These are phyloP conservation scores for Catagonus wagneri DNA, from an alignment of 2,113 vertebrate genomes.

Conservation along the genomic window DNA sequence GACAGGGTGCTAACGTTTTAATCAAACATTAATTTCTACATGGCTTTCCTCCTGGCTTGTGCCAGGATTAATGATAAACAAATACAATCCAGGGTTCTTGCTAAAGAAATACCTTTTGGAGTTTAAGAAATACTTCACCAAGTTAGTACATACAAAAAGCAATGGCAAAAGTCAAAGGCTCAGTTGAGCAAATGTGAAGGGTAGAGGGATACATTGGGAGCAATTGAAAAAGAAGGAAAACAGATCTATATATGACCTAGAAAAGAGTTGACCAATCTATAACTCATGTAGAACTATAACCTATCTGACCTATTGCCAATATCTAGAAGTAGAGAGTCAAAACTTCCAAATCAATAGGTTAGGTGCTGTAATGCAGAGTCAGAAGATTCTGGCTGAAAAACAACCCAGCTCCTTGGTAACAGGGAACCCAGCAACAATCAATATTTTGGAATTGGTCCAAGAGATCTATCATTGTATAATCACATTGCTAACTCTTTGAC, in stretches of 20 bases:
- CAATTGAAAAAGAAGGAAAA: neutral
- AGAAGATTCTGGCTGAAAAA: neutral
- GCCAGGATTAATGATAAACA: neutral
- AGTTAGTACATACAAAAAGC: neutral
- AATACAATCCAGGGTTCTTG: neutral
- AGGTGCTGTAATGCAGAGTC: neutral
- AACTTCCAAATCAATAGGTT: neutral
- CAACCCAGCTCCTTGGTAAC: neutral
- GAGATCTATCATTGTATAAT: neutral
- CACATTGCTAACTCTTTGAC: neutral
- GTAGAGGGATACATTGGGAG: neutral
- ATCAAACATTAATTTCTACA: neutral
- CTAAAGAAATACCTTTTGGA: neutral
- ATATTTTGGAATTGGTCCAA: neutral
- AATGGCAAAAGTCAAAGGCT: neutral
- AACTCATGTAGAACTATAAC: neutral
- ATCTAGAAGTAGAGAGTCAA: neutral
- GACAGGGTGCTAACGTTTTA: neutral
- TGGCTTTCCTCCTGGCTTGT: neutral
- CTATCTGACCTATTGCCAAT: neutral
- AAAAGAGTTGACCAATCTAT: neutral
- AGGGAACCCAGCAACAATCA: neutral
- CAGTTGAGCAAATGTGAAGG: neutral
- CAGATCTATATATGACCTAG: neutral
- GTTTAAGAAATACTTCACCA: neutral